Evolutionary conservation across 2,797 vertebrate genomes (phyloP).

Genomic region (Neomorphus geoffroyi): DNA sequence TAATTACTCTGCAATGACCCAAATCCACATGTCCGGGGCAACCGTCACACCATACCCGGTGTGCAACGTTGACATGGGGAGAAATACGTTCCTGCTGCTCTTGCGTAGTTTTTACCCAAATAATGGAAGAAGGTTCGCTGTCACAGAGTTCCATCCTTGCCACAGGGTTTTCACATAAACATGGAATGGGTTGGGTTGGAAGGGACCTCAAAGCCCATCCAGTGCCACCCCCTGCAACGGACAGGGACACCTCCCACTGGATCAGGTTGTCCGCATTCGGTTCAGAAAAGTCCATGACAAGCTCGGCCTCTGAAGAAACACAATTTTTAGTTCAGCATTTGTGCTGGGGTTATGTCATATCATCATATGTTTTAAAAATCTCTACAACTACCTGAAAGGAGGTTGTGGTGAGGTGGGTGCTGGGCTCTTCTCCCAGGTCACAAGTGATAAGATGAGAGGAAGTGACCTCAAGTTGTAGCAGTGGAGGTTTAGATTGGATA

Average conservation of each 20-base stretch:
- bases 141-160: neutral
- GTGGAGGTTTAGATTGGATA: too few relatives aligned
- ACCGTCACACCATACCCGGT: too few relatives aligned
- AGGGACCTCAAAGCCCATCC: too few relatives aligned
- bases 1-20: neutral
- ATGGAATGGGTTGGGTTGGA: too few relatives aligned
- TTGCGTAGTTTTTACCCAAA: neutral
- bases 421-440: too few relatives aligned
- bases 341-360: neutral
- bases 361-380: neutral
- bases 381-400: too few relatives aligned
- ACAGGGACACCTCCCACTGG: too few relatives aligned
- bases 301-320: neutral
- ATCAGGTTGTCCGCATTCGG: neutral
- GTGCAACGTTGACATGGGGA: too few relatives aligned
- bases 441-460: too few relatives aligned
- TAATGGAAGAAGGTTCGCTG: neutral
- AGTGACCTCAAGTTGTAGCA: too few relatives aligned
- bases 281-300: neutral
- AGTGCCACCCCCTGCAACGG: too few relatives aligned
- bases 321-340: neutral
- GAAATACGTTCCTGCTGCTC: fast-evolving
- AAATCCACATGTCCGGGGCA: neutral
- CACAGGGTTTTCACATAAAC: neutral
- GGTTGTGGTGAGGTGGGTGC: too few relatives aligned